Conservation (phyloP, 2,797 vertebrate species). For the Danio jaintianensis region DNA sequence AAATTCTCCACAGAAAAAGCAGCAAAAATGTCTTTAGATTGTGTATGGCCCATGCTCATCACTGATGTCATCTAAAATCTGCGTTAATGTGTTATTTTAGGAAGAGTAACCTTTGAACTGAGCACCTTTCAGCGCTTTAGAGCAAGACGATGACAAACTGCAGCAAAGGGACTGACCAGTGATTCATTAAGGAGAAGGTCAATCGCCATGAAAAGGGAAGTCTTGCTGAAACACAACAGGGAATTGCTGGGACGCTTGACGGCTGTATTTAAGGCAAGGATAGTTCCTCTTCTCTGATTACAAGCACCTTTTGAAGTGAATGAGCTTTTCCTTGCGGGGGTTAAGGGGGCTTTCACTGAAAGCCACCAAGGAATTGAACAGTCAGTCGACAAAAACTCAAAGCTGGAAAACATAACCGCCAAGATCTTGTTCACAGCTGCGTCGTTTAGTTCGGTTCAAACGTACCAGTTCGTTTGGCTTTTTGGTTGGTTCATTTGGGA, state of each 20-base stretch:
- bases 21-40: too few relatives aligned
- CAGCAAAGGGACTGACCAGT: background rate
- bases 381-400: background rate
- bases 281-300: conserved; percentile 10
- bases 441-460: too few relatives aligned
- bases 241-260: conserved; percentile 2
- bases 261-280: conserved; percentile 10
- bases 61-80: background rate
- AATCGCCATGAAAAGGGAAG: background rate
- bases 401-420: too few relatives aligned
- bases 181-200: conserved; percentile 4
- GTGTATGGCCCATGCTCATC: background rate
- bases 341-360: background rate
- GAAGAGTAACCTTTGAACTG: conserved; percentile 4
- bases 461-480: too few relatives aligned
- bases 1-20: too few relatives aligned
- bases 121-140: background rate
- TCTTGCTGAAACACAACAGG: background rate
- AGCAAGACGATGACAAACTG: conserved; percentile 14
- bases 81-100: background rate
- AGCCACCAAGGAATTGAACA: background rate
- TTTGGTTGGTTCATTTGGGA: too few relatives aligned
- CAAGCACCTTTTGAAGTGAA: conserved; percentile 6
- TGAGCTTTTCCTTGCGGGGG: background rate
- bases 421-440: too few relatives aligned